Conservation (phyloP, 2,888 invertebrate genomes). For the Volucella zonaria region DNA sequence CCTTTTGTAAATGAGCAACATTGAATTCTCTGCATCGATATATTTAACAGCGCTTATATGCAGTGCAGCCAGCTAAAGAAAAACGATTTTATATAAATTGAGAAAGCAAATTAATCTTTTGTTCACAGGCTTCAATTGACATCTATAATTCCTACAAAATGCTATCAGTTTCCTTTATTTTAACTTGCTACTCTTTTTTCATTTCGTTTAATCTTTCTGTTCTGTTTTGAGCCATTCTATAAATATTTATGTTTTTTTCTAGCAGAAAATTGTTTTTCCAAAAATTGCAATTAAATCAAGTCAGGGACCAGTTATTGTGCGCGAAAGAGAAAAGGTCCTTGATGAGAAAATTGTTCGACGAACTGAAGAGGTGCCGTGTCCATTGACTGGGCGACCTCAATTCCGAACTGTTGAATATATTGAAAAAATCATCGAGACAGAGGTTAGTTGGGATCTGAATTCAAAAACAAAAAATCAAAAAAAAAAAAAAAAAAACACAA, state of each 20-base stretch:
- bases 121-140: constrained; percentile 45
- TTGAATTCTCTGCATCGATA: not conserved
- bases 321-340: constrained; percentile 94
- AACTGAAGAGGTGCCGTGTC: constrained; percentile 94
- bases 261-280: constrained; percentile 86
- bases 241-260: constrained; percentile 68
- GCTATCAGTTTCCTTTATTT: constrained; percentile 13
- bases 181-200: constrained; percentile 47
- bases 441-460: constrained; percentile 86
- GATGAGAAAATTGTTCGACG: constrained; percentile 93
- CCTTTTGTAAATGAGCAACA: constrained; percentile 2
- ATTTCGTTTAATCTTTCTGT: constrained; percentile 54
- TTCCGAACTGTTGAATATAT: constrained; percentile 96
- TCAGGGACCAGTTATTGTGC: constrained; percentile 91
- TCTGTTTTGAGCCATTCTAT: constrained; percentile 41
- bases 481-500: constrained; percentile 11
- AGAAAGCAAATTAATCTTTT: constrained; percentile 43
- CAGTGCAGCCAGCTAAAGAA: constrained; percentile 18
- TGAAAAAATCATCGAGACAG: constrained; percentile 97
- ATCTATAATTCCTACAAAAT: not conserved
- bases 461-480: constrained; percentile 3
- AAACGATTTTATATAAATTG: not conserved
- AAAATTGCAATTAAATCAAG: constrained; percentile 94
- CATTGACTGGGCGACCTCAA: constrained; percentile 91
- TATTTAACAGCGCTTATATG: constrained; percentile 5